Evolutionary conservation across 30 jellyfish, hydroid and myxozoan genomes (phyloP), one percentile per base, ranked within the genome.

Genomic region (Pseudorhiza aurosa): DNA sequence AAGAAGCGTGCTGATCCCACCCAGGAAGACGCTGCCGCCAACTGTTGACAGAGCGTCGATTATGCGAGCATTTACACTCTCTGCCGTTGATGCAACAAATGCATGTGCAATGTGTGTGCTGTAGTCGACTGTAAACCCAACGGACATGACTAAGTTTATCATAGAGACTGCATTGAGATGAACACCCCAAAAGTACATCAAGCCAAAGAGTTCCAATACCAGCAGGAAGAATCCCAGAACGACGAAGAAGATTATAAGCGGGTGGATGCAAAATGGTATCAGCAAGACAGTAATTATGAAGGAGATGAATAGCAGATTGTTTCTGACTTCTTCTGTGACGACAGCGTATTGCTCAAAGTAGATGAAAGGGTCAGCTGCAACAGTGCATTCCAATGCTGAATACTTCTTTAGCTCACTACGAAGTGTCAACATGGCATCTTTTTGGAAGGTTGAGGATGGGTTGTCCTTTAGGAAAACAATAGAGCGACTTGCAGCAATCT

Each of bases 81-180:
- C 58, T 27, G 45, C 83, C 12, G 81, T 85, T 37, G 96, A 83
- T 47, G 83, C 69, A 15, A 74, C 82, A 51, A 75, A 93, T 33
- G 98, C 95, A 65, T 93, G 98, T 25, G 98, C 98, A 19, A 93
- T 65, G 75, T 93, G 98, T 24, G 98, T 91, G 58, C 97, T 87
- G 65, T 93, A 93, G 85, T 93, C 98, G 5, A 93, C 98, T 9
- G 98, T 67, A 58, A 93, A 93, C 27, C 98, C 98, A 19, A 93
- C 82, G 22, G 97, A 88, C 98, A 93, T 93, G 42, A 93, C 88
- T 22, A 93, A 68, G 40, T 87, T 77, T 75, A 93, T 93, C 98
- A 93, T 93, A 22, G 97, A 85, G 30, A 86, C 81, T 8, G 97
- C 89, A 69, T 93, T 86, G 71, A 93, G 82, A 26, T 95, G 73